Conservation (phyloP, 2,888 invertebrate genomes). For the Agrotis ipsilon region DNA sequence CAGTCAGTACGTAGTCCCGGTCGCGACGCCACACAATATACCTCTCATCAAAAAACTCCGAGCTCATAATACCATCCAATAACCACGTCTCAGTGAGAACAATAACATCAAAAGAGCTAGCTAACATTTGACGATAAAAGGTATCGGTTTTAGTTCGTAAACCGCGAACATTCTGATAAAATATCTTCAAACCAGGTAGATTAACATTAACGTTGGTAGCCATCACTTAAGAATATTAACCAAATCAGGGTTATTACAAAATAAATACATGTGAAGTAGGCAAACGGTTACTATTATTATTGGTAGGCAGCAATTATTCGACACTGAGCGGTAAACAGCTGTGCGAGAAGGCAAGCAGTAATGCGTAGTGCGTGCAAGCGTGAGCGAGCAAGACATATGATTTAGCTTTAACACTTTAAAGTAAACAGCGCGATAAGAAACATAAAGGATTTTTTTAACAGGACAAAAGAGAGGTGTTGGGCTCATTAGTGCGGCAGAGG, state of each 20-base stretch:
- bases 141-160: constrained; percentile 18
- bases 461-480: no score
- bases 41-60: constrained; percentile 30
- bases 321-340: background rate
- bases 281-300: background rate
- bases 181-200: no score
- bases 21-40: constrained; percentile 41
- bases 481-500: no score
- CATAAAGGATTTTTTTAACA: no score
- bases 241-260: background rate
- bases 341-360: background rate
- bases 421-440: no score
- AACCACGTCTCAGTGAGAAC: constrained; percentile 41
- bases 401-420: no score
- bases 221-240: background rate
- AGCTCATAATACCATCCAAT: constrained; percentile 16
- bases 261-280: background rate
- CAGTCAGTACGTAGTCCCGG: constrained; percentile 9
- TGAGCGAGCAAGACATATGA: no score
- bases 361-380: background rate
- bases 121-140: constrained; percentile 16
- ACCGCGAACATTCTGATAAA: constrained; percentile 23
- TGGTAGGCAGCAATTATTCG: background rate
- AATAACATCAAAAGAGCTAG: constrained; percentile 21
- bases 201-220: background rate